Conservation (phyloP, 2,113 vertebrate species). For the Camarhynchus parvulus region DNA sequence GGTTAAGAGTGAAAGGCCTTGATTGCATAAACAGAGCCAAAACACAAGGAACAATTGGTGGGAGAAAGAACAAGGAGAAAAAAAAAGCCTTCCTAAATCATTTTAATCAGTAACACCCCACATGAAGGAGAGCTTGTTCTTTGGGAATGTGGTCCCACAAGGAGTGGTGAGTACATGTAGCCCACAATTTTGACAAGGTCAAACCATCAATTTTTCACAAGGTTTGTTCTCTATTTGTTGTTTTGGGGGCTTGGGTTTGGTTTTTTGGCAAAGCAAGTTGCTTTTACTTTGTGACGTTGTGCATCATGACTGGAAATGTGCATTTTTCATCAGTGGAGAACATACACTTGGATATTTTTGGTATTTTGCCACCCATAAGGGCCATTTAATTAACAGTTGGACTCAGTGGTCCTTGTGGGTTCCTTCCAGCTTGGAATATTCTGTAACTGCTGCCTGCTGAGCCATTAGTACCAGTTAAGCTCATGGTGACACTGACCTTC, state of each 20-base stretch:
- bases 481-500: not conserved
- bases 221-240: not conserved
- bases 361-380: not conserved
- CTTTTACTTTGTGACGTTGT: not conserved
- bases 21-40: slow-evolving; percentile 68
- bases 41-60: slow-evolving; percentile 53
- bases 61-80: not conserved
- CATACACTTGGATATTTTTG: not conserved
- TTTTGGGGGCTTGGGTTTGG: not conserved
- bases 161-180: not conserved
- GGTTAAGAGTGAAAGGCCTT: slow-evolving; percentile 39
- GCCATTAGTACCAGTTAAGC: not conserved
- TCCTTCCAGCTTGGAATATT: not conserved
- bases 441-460: not conserved
- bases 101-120: slow-evolving; percentile 38
- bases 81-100: not conserved
- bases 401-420: not conserved
- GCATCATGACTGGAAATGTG: not conserved
- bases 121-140: not conserved
- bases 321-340: not conserved
- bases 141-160: not conserved
- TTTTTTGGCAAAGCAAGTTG: not conserved
- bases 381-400: not conserved
- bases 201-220: not conserved
- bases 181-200: not conserved